Percentiles rank a stretch among this genome's conserved stretches.
Evolutionary conservation across 2,113 vertebrate genomes (phyloP).

Genomic region (Seriola rivoliana): DNA sequence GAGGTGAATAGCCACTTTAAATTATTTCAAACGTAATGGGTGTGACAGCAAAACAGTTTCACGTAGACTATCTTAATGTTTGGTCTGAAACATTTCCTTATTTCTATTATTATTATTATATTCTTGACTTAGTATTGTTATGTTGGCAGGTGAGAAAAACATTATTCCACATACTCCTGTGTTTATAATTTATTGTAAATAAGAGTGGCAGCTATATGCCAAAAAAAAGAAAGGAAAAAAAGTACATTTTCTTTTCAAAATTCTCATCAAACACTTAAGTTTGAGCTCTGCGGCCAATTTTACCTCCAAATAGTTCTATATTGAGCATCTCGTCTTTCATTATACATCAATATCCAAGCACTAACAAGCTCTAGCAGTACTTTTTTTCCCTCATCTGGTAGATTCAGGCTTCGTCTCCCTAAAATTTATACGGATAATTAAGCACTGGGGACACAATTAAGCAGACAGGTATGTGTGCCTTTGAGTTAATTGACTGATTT

Average conservation of each 20-base stretch:
- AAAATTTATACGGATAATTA: slow-evolving; percentile 77
- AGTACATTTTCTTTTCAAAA: not conserved
- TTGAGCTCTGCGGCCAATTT: slow-evolving; percentile 36
- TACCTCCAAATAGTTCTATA: slow-evolving; percentile 23
- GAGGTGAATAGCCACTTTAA: no score
- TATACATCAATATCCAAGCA: slow-evolving; percentile 53
- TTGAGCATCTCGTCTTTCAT: slow-evolving; percentile 38
- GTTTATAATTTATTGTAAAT: not conserved
- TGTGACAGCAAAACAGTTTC: no score
- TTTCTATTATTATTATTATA: no score
- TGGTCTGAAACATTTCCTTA: no score
- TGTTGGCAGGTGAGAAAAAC: not conserved
- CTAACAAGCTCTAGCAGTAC: slow-evolving; percentile 50
- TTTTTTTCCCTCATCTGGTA: slow-evolving; percentile 39
- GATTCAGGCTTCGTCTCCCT: slow-evolving; percentile 59
- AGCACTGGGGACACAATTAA: slow-evolving; percentile 78
- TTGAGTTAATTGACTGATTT: slow-evolving; percentile 80
- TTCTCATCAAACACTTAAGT: not conserved
- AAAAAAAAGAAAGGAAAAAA: not conserved
- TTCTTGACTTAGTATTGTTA: no score
- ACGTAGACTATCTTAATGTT: no score
- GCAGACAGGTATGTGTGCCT: slow-evolving; percentile 76
- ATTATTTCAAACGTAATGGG: no score
- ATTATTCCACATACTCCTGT: not conserved
- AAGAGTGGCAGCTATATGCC: not conserved